Base-by-base conservation (phyloP, 2,888 invertebrate genomes). In the Pseudolycoriella hygida region DNA sequence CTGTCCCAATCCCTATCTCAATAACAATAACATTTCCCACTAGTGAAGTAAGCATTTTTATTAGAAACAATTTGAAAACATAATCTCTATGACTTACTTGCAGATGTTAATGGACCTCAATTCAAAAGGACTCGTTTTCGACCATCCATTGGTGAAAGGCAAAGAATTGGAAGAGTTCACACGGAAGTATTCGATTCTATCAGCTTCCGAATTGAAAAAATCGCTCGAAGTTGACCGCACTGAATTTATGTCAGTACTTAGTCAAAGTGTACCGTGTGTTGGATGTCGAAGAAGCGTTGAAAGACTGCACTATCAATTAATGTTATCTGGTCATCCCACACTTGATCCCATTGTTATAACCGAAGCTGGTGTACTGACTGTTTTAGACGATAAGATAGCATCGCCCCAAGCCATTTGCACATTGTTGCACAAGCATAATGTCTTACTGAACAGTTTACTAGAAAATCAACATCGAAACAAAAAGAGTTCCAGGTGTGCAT, bases 81-180 rank as follows among this genome's bases (percentile, higher is more conserved):
- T 6, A 25, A 25, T 6, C 25, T 25, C 8, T 25, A 25, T n/a
- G 8, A 25, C 8, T 25, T 8, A 39, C 4, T 39, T 39, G 6
- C 65, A 93, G 92, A 85, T 93, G 85, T 78, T 92, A 53, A 86
- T 92, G 81, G 90, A 92, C 69, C 75, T 92, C 59, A 85, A 79
- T 62, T 80, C 79, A 57, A 80, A 85, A 64, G 87, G 86, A 55
- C 71, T 87, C 50, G 79, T 86, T 54, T 85, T 83, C 67, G 86
- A 88, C 64, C 79, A 79, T 64, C 80, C 85, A 46, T 74, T 73
- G 53, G 77, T 85, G 50, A 77, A 80, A 59, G 83, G 83, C 42
- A 83, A 83, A 56, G 87, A 87, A 57, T 69, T 87, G 50, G 89
- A 89, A 52, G 82, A 85, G 54, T 92, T 92, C 67, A 73, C 77